Evolutionary conservation across 2,113 vertebrate species (phyloP).

Genomic region (Thunnus maccoyii): DNA sequence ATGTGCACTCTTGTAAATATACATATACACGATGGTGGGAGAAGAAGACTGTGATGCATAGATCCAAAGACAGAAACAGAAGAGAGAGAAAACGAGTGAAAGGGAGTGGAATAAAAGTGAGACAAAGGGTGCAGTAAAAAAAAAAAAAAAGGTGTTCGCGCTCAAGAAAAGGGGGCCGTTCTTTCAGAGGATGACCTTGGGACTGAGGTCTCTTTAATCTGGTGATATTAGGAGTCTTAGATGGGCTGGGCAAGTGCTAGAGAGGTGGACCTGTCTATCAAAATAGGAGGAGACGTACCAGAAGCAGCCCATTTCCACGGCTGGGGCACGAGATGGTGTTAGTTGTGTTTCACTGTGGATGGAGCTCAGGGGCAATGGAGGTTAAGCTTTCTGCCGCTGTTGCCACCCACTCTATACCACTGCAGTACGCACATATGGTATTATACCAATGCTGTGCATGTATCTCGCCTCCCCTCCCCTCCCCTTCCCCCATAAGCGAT

Average conservation of each 20-base stretch:
- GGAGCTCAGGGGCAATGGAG: constrained; percentile 57
- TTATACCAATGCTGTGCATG: constrained; percentile 37
- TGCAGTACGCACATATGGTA: constrained; percentile 42
- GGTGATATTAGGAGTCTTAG: constrained; percentile 87
- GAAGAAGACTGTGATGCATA: constrained; percentile 27
- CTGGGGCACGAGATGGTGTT: constrained; percentile 66
- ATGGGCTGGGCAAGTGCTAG: constrained; percentile 84
- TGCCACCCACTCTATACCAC: constrained; percentile 54
- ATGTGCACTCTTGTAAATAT: constrained; percentile 96
- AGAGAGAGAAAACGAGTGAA: constrained; percentile 63
- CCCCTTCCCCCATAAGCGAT: constrained; percentile 61
- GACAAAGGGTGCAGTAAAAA: constrained; percentile 53
- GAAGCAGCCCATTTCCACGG: constrained; percentile 78
- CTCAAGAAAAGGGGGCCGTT: constrained; percentile 75
- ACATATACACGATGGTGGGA: constrained; percentile 83
- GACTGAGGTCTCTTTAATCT: constrained; percentile 86
- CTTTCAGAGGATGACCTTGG: constrained; percentile 90
- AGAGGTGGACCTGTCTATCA: constrained; percentile 87
- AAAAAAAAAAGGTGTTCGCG: constrained; percentile 75
- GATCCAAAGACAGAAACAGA: constrained; percentile 40
- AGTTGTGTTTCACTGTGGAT: constrained; percentile 64
- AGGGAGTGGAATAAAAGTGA: constrained; percentile 46
- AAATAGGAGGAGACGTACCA: constrained; percentile 64
- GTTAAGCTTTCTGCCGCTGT: constrained; percentile 66
- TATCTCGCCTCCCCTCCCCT: constrained; percentile 16